These are phyloP conservation scores for Coenobita brevimanus DNA, from an alignment of 1,140 invertebrate genomes.

Conservation along the genomic window DNA sequence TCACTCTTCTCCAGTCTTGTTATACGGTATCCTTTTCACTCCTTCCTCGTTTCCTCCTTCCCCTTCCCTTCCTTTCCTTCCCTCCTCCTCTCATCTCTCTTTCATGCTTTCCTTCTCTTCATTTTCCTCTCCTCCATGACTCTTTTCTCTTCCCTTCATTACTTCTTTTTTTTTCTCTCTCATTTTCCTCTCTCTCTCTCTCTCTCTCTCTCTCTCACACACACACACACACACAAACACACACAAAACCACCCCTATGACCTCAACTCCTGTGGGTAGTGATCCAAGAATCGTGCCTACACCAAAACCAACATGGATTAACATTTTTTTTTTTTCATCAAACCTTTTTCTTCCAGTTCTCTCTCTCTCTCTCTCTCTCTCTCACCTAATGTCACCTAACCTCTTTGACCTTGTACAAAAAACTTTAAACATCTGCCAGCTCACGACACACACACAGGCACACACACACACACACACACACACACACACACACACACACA, in stretches of 20 bases:
- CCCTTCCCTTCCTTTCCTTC: not conserved
- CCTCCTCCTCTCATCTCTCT: conserved; percentile 6
- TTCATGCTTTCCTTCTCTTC: conserved; percentile 1
- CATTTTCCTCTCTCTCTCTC: conserved; percentile 7
- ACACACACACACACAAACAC: not conserved
- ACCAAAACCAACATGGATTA: too few relatives aligned
- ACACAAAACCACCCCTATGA: too few relatives aligned
- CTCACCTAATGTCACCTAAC: not conserved
- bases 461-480: too few relatives aligned
- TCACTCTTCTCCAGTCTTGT: not conserved
- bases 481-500: too few relatives aligned
- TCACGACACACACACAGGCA: too few relatives aligned
- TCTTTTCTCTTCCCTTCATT: not conserved
- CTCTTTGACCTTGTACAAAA: too few relatives aligned
- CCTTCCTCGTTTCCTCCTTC: not conserved
- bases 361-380: conserved; percentile 6
- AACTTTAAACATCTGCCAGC: too few relatives aligned
- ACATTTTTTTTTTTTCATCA: too few relatives aligned
- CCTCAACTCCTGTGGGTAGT: too few relatives aligned
- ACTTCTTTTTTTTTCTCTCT: not conserved
- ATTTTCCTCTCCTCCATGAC: not conserved
- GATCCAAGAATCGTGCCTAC: too few relatives aligned
- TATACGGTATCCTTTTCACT: not conserved
- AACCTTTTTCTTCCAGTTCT: too few relatives aligned
- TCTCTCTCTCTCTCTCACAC: conserved; percentile 26